phyloP scores from a whole-genome alignment of 2,888 invertebrate genomes.

The Urechis unicinctus region DNA sequence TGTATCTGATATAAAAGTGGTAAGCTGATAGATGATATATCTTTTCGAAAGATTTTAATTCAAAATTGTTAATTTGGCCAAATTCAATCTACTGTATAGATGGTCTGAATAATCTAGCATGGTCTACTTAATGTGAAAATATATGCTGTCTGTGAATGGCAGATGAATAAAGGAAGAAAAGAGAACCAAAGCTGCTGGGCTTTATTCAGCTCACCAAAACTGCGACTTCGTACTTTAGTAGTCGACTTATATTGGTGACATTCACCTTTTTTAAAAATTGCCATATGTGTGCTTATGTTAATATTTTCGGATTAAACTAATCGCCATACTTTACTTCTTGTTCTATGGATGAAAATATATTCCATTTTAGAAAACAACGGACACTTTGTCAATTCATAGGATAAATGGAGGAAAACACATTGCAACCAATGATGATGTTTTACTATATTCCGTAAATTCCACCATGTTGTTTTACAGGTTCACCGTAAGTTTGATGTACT shows the following conservation, averaged over 20 bases:
- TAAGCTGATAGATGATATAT: no score
- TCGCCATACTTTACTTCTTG: no score
- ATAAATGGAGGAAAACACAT: neutral
- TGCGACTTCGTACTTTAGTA: neutral
- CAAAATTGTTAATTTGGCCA: conserved; percentile 1
- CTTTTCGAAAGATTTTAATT: no score
- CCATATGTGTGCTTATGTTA: no score
- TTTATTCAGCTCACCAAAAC: conserved; percentile 1
- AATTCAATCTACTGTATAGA: conserved; percentile 5
- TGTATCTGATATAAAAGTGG: no score
- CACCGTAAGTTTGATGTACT: conserved; percentile 14
- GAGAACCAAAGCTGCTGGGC: neutral
- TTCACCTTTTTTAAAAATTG: neutral
- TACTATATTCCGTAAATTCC: no score
- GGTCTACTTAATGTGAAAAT: no score
- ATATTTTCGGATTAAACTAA: no score
- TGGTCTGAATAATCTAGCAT: no score
- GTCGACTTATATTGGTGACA: neutral
- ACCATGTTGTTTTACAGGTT: conserved; percentile 15
- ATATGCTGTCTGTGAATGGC: neutral
- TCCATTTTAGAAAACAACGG: neutral
- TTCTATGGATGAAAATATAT: neutral
- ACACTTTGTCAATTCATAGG: no score
- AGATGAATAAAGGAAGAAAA: conserved; percentile 1
- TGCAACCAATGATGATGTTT: neutral